These are phyloP conservation scores for Frankliniella intonsa DNA, from an alignment of 2,888 invertebrate species.

Conservation along the genomic window DNA sequence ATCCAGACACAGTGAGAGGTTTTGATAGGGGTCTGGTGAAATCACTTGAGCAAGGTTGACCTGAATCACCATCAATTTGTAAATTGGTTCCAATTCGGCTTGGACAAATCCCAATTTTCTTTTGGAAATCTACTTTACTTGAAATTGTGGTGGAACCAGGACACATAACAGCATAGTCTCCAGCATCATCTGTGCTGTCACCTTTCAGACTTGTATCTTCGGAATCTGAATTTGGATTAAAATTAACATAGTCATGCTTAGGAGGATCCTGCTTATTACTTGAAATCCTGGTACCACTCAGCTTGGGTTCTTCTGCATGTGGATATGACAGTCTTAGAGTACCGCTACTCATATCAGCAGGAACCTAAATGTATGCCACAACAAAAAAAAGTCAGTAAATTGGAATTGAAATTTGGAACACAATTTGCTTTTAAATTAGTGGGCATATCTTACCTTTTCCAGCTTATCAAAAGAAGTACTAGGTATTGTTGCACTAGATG, in stretches of 20 bases:
- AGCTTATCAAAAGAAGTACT: conserved; percentile 8
- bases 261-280: neutral
- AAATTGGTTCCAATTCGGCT: neutral
- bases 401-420: neutral
- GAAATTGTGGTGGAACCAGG: neutral
- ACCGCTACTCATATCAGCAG: neutral
- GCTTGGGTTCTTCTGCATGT: neutral
- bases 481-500: neutral
- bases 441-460: neutral
- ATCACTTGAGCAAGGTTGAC: neutral
- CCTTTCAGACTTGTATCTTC: conserved; percentile 1
- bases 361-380: neutral
- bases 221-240: neutral
- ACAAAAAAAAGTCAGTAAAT: neutral
- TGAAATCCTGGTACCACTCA: neutral
- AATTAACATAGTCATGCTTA: conserved; percentile 7
- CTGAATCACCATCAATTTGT: neutral
- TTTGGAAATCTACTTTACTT: neutral
- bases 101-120: neutral
- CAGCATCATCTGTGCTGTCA: neutral
- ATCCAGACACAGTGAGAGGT: neutral
- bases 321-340: neutral
- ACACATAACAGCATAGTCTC: conserved; percentile 26
- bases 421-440: neutral
- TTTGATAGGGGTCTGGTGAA: neutral